phyloP scores from a whole-genome alignment of 2,888 invertebrate species.

The Caenorhabditis zanzibari region DNA sequence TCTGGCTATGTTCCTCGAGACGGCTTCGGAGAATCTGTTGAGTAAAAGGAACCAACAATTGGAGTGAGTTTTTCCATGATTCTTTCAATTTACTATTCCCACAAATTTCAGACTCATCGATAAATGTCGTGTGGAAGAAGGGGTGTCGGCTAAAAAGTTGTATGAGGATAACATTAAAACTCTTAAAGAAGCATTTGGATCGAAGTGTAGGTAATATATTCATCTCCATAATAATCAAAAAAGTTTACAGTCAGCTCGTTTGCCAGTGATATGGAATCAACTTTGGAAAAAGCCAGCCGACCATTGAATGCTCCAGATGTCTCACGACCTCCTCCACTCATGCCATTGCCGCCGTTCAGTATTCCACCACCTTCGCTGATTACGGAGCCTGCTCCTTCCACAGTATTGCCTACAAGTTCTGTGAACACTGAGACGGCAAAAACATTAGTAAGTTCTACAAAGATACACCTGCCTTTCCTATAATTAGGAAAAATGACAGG shows the following conservation, averaged over 20 bases:
- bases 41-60: conserved; percentile 40
- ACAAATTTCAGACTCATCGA: conserved; percentile 46
- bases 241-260: background rate
- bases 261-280: background rate
- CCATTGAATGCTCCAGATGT: conserved; percentile 32
- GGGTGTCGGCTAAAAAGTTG: background rate
- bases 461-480: background rate
- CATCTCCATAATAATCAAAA: background rate
- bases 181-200: conserved; percentile 3
- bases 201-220: conserved; percentile 2
- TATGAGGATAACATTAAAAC: conserved; percentile 8
- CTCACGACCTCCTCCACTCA: conserved; percentile 29
- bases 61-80: conserved; percentile 35
- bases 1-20: conserved; percentile 45
- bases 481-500: background rate
- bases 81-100: background rate
- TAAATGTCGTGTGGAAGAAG: conserved; percentile 27
- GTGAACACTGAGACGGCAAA: conserved; percentile 8
- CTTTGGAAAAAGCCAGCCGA: conserved; percentile 9
- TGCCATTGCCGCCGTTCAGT: conserved; percentile 29
- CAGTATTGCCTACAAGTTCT: background rate
- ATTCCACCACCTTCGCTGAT: conserved; percentile 30
- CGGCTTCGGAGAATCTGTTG: conserved; percentile 42
- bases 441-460: background rate
- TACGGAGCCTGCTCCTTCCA: background rate